phyloP scores from a whole-genome alignment of 35 echinoderm and acorn worm species.

The Strongylocentrotus purpuratus region DNA sequence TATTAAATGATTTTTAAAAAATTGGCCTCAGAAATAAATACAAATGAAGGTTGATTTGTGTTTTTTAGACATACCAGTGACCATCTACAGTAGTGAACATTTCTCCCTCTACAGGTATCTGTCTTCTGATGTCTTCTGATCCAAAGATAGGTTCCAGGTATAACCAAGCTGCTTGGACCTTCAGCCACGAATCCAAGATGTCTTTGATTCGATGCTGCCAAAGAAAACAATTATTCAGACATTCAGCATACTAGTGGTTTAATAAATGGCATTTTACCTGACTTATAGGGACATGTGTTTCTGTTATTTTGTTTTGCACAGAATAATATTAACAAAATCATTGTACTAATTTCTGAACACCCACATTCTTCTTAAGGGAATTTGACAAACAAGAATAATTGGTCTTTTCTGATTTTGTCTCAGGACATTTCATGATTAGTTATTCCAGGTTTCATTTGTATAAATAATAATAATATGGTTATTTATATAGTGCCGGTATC shows the following conservation, averaged over 20 bases:
- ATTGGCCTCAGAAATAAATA: no score
- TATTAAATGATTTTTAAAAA: background rate
- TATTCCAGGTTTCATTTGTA: no score
- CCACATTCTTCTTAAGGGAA: no score
- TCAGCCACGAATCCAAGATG: conserved; percentile 96
- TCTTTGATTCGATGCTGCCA: conserved; percentile 92
- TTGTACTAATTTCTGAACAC: no score
- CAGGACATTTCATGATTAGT: no score
- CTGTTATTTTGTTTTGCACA: background rate
- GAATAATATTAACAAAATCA: no score
- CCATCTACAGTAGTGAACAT: conserved; percentile 98
- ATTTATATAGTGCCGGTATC: no score
- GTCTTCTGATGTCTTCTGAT: conserved; percentile 90
- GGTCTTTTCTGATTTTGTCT: no score
- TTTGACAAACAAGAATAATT: no score
- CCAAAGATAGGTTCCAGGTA: conserved; percentile 99
- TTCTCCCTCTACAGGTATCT: conserved; percentile 91
- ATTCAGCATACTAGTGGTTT: background rate
- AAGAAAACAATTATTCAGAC: background rate
- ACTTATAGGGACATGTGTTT: background rate
- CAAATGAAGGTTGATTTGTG: background rate
- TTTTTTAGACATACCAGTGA: conserved; percentile 76
- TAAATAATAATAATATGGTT: no score
- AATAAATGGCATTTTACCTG: background rate
- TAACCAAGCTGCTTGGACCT: conserved; percentile 96